These are phyloP conservation scores for Cryptosula pallasiana DNA, from an alignment of 2,888 invertebrate species.

Conservation along the genomic window DNA sequence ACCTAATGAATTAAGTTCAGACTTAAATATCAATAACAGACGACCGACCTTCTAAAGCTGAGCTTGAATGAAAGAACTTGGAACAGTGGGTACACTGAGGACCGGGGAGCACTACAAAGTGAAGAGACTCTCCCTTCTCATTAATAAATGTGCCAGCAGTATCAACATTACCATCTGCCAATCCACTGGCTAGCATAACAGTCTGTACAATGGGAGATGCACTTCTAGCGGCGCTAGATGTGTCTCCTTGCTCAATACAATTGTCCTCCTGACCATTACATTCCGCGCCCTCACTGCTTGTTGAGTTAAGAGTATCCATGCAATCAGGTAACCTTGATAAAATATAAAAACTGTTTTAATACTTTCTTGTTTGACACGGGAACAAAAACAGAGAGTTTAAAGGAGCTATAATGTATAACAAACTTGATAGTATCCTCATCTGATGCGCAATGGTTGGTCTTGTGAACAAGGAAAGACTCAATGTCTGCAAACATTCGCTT, in stretches of 20 bases:
- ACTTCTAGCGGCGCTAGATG: not conserved
- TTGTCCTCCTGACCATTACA: too few relatives aligned
- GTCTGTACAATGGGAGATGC: not conserved
- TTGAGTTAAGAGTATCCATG: too few relatives aligned
- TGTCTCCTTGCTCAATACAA: too few relatives aligned
- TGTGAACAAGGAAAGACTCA: constrained; percentile 42
- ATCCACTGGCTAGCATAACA: not conserved
- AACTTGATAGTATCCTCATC: too few relatives aligned
- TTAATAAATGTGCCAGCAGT: not conserved
- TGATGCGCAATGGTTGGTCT: constrained; percentile 27
- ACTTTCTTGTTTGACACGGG: too few relatives aligned
- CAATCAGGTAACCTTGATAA: too few relatives aligned
- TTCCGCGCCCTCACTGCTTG: too few relatives aligned
- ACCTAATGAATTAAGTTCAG: too few relatives aligned
- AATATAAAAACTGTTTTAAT: too few relatives aligned
- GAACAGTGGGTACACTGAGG: not conserved
- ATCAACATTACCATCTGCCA: not conserved
- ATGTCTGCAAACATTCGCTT: constrained; percentile 39
- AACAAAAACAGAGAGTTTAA: too few relatives aligned
- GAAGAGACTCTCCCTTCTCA: constrained; percentile 8
- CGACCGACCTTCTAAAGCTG: not conserved
- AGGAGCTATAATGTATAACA: too few relatives aligned
- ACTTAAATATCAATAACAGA: too few relatives aligned
- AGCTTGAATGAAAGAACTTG: not conserved
- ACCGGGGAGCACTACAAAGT: not conserved